Evolutionary conservation across 2,113 vertebrate genomes (phyloP), one percentile per base, ranked within the genome.

Genomic region (Casuarius casuarius): DNA sequence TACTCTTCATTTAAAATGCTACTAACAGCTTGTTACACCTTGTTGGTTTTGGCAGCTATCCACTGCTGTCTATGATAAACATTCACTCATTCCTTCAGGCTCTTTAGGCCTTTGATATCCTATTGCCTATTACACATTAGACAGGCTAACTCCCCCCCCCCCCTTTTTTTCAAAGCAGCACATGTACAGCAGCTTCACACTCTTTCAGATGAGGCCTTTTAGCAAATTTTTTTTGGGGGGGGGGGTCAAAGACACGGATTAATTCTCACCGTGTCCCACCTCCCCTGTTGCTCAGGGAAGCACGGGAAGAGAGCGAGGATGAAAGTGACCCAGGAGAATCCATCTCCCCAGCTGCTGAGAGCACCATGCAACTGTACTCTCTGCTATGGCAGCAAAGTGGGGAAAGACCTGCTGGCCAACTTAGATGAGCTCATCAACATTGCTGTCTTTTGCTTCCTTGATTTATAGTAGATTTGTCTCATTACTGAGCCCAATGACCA

Each of bases 11-110:
- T 97, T 87, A 87, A 16, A 95, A 44, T 54, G 75, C 79, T 67
- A 68, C 90, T 42, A 73, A 94, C 95, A 92, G 78, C 93, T 96
- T 97, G 96, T 89, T 94, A 84, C 84, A 97, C 86, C 94, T 96
- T 97, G 96, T 95, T 96, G 90, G 84, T 71, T 80, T 91, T 93
- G 96, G 97, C 95, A 93, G 90, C 61, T 95, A 91, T 95, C 92
- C 89, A 80, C 62, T 94, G 74, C 79, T 95, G 89, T 95, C 97
- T 92, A 92, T 68, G 95, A 86, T 84, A 93, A 98, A 95, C 81
- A 95, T 52, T 91, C 71, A 92, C 94, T 46, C 46, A 10, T n/a
- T 94, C 80, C 94, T 82, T 58, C 59, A 67, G 85, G 91, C 74
- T 66, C 35, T 79, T 40, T 73, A 93, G 35, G n/a, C 44, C 88